Conservation (phyloP, 2,797 vertebrate species). For the Sebastes goodei region DNA sequence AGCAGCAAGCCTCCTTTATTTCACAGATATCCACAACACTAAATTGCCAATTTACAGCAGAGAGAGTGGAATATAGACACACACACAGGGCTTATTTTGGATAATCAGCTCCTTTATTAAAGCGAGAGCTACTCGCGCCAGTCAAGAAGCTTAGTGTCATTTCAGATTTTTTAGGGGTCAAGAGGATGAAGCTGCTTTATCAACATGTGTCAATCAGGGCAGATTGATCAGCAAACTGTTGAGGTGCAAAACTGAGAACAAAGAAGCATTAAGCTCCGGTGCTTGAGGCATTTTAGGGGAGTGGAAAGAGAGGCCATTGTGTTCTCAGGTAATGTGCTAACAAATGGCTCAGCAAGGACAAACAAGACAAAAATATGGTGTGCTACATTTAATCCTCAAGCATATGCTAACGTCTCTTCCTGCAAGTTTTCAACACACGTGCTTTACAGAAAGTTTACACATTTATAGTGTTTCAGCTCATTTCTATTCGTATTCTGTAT, state of each 20-base stretch:
- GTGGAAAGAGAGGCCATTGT: constrained; percentile 17
- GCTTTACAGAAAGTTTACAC: constrained; percentile 6
- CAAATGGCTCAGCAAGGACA: constrained; percentile 15
- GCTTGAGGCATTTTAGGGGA: constrained; percentile 5
- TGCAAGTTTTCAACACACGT: not conserved
- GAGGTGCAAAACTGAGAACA: constrained; percentile 18
- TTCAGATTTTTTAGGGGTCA: constrained; percentile 36
- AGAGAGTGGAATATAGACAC: constrained; percentile 47
- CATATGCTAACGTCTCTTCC: not conserved
- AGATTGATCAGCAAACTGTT: constrained; percentile 20
- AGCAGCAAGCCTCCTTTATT: constrained; percentile 63
- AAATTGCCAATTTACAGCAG: constrained; percentile 76
- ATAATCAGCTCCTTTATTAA: constrained; percentile 68
- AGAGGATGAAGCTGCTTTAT: constrained; percentile 21
- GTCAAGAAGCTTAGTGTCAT: constrained; percentile 39
- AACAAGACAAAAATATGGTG: constrained; percentile 13
- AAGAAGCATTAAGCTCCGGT: not conserved
- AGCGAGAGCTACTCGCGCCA: constrained; percentile 26
- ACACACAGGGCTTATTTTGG: constrained; percentile 60
- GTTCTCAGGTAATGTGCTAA: constrained; percentile 27
- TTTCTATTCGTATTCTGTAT: not conserved
- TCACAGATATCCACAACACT: constrained; percentile 73
- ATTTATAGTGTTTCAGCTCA: not conserved
- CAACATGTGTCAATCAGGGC: constrained; percentile 49
- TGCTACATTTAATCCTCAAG: constrained; percentile 16